Base-by-base conservation (phyloP, 2,888 invertebrate species). In the Drosophila merina region DNA sequence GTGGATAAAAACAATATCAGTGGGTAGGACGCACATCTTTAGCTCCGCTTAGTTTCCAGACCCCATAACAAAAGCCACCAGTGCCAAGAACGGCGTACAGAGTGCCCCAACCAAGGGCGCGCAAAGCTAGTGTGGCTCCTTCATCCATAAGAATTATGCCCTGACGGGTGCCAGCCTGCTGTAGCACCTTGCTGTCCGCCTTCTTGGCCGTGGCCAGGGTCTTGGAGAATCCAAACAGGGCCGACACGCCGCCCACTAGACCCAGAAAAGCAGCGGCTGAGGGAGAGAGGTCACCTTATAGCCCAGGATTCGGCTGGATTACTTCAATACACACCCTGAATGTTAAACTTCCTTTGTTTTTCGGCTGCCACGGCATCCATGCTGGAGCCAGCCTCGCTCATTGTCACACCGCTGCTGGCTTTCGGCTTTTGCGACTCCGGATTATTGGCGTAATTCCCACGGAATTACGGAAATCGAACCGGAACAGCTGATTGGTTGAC, bases 11-110 rank as follows among this genome's bases (percentile, higher is more conserved):
- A 31, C 12, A 10, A 9, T 12, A 6, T 5, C 9, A 6, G 25
- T 0, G 10, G 14, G 20, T 2, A 5, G n/a, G 25, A 69, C 93
- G 93, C 93, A 97, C 97, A 93, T 96, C 94, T 86, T 94, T 94
- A 26, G 97, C 97, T 58, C 97, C 98, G 42, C 97, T 95, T 10
- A 97, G 88, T 92, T 97, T 98, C 96, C 97, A 98, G 66, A 97
- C 93, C 9, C 95, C 94, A 91, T 95, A 97, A 89, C 96, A 96
- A 56, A 98, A 91, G 52, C 95, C 91, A 7, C 96, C 94, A 58
- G 97, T 96, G 0, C 98, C 98, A 36, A 95, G 93, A n/a, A 97
- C 92, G 0, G 98, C 97, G 92, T 96, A 97, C 0, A 97, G 75
- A 0, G 97, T 96, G 2, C 97, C 98, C 96, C 96, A 96, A 6